These are phyloP conservation scores for Otocyon megalotis DNA, from an alignment of 2,113 vertebrate species.

Conservation along the genomic window DNA sequence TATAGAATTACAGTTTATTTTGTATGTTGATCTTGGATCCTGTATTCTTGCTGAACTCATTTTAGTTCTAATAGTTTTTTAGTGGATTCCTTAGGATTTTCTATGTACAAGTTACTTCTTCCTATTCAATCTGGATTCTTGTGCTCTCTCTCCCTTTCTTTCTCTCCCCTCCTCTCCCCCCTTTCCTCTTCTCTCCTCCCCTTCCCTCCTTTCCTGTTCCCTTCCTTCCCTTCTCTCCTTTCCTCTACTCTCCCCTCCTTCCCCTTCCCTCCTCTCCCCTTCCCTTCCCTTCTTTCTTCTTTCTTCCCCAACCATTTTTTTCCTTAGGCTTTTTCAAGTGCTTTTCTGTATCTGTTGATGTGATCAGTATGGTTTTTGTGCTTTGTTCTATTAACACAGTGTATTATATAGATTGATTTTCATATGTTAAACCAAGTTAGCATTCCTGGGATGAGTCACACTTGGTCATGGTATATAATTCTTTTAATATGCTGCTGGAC, in stretches of 20 bases:
- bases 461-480: neutral
- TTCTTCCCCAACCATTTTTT: neutral
- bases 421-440: neutral
- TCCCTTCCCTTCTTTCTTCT: neutral
- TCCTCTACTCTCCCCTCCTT: neutral
- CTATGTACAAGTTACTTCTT: neutral
- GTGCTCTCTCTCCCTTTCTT: neutral
- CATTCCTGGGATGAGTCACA: neutral
- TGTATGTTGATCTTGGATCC: neutral
- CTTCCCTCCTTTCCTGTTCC: neutral
- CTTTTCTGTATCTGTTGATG: neutral
- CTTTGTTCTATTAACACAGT: neutral
- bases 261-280: neutral
- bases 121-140: neutral
- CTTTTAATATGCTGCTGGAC: neutral
- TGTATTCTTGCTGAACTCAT: neutral
- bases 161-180: neutral
- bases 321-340: neutral
- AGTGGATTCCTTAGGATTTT: neutral
- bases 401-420: slow-evolving; percentile 22
- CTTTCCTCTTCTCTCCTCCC: no score
- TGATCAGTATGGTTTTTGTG: neutral
- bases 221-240: no score
- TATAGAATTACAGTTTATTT: neutral
- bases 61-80: neutral